Conservation (phyloP, 2,888 invertebrate genomes). For the Osmoderma eremita region DNA sequence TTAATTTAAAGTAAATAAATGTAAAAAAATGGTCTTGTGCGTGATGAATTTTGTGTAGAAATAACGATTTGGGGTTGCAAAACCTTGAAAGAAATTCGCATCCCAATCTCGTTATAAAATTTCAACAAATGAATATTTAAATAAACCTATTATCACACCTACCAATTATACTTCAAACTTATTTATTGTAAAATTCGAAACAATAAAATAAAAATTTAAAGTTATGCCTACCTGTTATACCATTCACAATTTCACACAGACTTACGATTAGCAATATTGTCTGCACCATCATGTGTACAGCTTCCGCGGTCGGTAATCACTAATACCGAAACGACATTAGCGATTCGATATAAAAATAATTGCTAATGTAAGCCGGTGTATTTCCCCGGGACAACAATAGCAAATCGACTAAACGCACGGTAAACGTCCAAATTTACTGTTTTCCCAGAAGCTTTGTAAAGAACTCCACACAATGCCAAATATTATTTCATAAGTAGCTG, state of each 20-base stretch:
- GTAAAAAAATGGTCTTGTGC: too few relatives aligned
- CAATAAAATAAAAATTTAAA: not conserved
- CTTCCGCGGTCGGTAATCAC: slow-evolving; percentile 8
- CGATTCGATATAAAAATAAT: slow-evolving; percentile 23
- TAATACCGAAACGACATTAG: not conserved
- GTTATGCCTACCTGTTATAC: slow-evolving; percentile 9
- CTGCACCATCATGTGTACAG: slow-evolving; percentile 15
- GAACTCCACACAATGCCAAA: too few relatives aligned
- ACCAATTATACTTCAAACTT: too few relatives aligned
- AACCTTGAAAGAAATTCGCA: too few relatives aligned
- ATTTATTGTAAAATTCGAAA: not conserved
- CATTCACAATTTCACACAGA: slow-evolving; percentile 8
- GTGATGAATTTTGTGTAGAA: too few relatives aligned
- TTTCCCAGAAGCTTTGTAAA: slow-evolving; percentile 11
- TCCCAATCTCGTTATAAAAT: too few relatives aligned
- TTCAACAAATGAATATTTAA: too few relatives aligned
- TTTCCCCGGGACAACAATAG: slow-evolving; percentile 18
- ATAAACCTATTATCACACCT: too few relatives aligned
- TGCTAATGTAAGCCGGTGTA: slow-evolving; percentile 1
- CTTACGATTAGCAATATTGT: not conserved
- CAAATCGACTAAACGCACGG: not conserved
- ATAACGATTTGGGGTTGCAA: too few relatives aligned
- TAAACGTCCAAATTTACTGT: slow-evolving; percentile 1
- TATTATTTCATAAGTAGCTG: too few relatives aligned
- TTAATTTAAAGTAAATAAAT: too few relatives aligned